phyloP scores from a whole-genome alignment of 2,113 vertebrate genomes.

The Pteruthius melanotis region DNA sequence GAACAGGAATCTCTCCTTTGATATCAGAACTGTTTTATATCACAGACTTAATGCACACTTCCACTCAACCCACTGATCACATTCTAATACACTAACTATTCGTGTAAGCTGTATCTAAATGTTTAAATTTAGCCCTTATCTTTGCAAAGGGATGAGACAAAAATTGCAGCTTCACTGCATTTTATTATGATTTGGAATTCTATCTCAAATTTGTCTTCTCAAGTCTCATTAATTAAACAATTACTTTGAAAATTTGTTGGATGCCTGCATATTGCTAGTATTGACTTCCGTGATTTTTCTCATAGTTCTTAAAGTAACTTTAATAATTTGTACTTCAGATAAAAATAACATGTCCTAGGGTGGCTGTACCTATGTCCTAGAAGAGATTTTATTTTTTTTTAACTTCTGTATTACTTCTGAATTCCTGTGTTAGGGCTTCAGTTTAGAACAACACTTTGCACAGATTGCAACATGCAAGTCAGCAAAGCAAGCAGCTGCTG shows the following conservation, averaged over 20 bases:
- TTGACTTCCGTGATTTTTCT: not conserved
- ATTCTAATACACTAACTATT: not conserved
- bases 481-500: accelerated
- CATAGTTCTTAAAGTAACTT: not conserved
- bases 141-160: not conserved
- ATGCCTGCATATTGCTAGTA: not conserved
- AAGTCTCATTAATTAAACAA: not conserved
- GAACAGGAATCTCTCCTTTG: not conserved
- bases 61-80: not conserved
- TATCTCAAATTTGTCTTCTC: not conserved
- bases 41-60: not conserved
- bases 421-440: not conserved
- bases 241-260: not conserved
- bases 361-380: not conserved
- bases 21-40: not conserved
- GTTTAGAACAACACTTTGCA: not conserved
- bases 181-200: not conserved
- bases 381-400: not conserved
- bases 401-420: not conserved
- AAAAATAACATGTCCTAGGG: not conserved
- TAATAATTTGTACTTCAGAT: not conserved
- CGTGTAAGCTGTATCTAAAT: not conserved
- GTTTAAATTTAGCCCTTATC: not conserved
- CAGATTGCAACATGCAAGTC: not conserved
- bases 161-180: not conserved